Base-by-base conservation (phyloP, 2,113 vertebrate genomes). In the Dipodomys ordii region DNA sequence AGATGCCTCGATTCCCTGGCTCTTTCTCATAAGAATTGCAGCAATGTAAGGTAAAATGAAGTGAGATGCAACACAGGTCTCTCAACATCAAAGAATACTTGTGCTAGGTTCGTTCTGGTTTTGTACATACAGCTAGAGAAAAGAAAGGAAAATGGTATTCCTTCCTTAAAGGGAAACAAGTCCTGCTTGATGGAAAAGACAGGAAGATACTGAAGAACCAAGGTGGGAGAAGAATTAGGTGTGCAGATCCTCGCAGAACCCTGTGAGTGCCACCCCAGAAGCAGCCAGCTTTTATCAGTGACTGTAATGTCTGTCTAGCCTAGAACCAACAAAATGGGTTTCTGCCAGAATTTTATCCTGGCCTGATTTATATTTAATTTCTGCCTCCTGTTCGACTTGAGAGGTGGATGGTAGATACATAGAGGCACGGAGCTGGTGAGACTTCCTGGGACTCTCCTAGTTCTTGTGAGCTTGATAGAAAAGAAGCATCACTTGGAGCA, bases 241-340 rank as follows among this genome's bases (percentile, higher is more conserved):
- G n/a, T 91, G 35, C 68, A 83, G 65, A 20, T 73, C 32, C 39
- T 74, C 13, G 0, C 7, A 27, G 44, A 11, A 5, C 28, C 30
- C 15, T 60, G 88, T 11, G 16, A 88, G 83, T 69, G 2, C 11
- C 22, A n/a, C 23, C 71, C 35, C 25, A 22, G 69, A 32, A 9
- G 35, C 57, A 71, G 44, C 89, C 69, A 0, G 6, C 27, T 87
- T 64, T 22, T 57, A 0, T 44, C 64, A 0, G 2, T 35, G 79
- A 69, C 68, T 60, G 11, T 78, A 83, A 90, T 93, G n/a, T 23
- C 60, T 82, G 83, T 44, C 78, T 76, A 72, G 60, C 30, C 72
- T 18, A 9, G 23, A 23, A 11, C 68, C 71, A 35, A 77, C 35
- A 64, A 22, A 62, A 18, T 83, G 67, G 87, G 32, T 28, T 12